Evolutionary conservation across 2,888 invertebrate genomes (phyloP), one percentile per base, ranked within the genome.

Genomic region (Eulithis testata): DNA sequence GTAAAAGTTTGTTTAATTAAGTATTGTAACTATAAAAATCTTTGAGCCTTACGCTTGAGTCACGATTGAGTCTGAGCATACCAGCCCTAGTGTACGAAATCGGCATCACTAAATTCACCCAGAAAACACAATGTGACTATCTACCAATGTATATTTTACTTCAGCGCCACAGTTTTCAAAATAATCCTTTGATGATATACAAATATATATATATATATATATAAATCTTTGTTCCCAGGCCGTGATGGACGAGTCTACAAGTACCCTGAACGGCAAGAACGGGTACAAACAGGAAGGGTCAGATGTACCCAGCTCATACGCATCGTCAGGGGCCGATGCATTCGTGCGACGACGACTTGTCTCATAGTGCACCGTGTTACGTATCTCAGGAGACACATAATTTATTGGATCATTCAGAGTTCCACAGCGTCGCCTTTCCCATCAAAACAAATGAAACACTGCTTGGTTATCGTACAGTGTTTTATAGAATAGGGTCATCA

Each of bases 161-260:
- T 21, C 21, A 21, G 21, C 21, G 21, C 21, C 1, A 21, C 21
- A 21, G 21, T 21, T 21, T 21, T 21, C 21, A 31, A 31, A 31
- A 4, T 31, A 6, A 31, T 31, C 31, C 31, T 31, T 31, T 31
- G 31, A 31, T 31, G 4, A 6, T 31, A 3, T 31, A 6, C 31
- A 3, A 31, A 31, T 45, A 12, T 45, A 12, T 12, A 6, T 12
- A 12, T 47, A 12, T 7, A 47, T 49, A 44, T 21, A 9, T 40
- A 9, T 11, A 21, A 21, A 12, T 3, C 9, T 59, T 66, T 61
- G 60, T 68, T 59, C 61, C 1, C 93, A 96, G 96, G 95, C 96
- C 70, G 94, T 96, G n/a, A 82, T 96, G 83, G 95, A 89, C 44
- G 91, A 90, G 27, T 81, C 79, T 73, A 85, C 81, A 66, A 75